Base-by-base conservation (phyloP, 2,797 vertebrate genomes). In the Chanos chanos region DNA sequence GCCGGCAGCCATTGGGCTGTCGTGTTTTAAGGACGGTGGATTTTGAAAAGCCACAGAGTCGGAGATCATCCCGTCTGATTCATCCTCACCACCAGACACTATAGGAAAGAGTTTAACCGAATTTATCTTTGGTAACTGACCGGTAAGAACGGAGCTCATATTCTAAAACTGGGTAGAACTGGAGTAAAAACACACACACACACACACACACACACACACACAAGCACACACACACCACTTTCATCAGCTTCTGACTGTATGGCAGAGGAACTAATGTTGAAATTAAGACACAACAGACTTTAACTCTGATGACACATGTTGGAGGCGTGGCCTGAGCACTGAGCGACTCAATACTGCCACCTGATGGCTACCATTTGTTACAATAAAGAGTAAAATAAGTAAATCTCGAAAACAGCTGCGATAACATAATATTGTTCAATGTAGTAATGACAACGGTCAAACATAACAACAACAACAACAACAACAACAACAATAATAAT, bases 11-110 rank as follows among this genome's bases (percentile, higher is more conserved):
- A 31, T 16, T 34, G 5, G 28, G 5, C n/a, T 18, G 21, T 52
- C 12, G 24, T 25, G 3, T 66, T 63, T 15, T 25, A 22, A 22
- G 49, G 34, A 19, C 6, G 25, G 34, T 4, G 16, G 6, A 18
- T 7, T 12, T 6, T 40, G 37, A 63, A 21, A 49, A 34, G 74
- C 65, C 25, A 39, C 62, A 50, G 70, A 69, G 39, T 70, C 74
- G 45, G 78, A 69, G 2, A 80, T 63, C 0, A 30, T 58, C 22
- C 61, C 39, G 43, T 71, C 66, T 6, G 61, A 65, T 3, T 63
- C 61, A 15, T 68, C 66, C 0, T 53, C 62, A 16, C n/a, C 28
- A 40, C n/a, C 7, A 19, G 4, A 19, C 8, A 43, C 19, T 41
- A 41, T 9, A 16, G 7, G 19, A 10, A 39, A 15, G 30, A 18